These are phyloP conservation scores for Ictalurus punctatus DNA, from an alignment of 2,113 vertebrate genomes.

Conservation along the genomic window DNA sequence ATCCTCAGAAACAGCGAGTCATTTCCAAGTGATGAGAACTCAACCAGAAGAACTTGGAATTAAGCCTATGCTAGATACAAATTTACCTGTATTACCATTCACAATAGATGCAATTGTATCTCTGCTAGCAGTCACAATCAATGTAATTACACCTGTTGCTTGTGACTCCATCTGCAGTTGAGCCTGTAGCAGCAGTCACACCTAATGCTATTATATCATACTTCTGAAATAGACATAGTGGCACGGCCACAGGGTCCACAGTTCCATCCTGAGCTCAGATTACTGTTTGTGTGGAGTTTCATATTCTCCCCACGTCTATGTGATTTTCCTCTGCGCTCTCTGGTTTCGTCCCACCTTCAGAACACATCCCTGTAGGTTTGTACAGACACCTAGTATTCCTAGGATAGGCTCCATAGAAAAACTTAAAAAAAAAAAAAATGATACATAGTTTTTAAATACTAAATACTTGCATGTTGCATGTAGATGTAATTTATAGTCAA, in stretches of 20 bases:
- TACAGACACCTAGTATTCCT: background rate
- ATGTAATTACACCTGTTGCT: background rate
- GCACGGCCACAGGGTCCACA: background rate
- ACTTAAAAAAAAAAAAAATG: background rate
- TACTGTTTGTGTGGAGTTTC: background rate
- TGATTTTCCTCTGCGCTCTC: no score
- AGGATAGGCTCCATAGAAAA: background rate
- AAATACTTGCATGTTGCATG: background rate
- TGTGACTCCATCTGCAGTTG: background rate
- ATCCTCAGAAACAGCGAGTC: no score
- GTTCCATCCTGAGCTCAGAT: background rate
- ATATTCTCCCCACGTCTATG: background rate
- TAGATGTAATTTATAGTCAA: background rate
- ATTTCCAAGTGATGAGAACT: no score
- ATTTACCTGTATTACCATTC: background rate
- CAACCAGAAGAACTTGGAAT: no score
- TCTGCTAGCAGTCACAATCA: background rate
- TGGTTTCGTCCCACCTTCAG: background rate
- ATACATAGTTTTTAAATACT: background rate
- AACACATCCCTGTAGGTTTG: background rate
- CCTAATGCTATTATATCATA: conserved; percentile 44
- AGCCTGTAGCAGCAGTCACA: conserved; percentile 18
- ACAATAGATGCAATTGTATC: background rate
- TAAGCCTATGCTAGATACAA: background rate
- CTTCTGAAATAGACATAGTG: conserved; percentile 60